Evolutionary conservation across 2,888 invertebrate genomes (phyloP), one percentile per base, ranked within the genome.

Genomic region (Schrankia costaestrigalis): DNA sequence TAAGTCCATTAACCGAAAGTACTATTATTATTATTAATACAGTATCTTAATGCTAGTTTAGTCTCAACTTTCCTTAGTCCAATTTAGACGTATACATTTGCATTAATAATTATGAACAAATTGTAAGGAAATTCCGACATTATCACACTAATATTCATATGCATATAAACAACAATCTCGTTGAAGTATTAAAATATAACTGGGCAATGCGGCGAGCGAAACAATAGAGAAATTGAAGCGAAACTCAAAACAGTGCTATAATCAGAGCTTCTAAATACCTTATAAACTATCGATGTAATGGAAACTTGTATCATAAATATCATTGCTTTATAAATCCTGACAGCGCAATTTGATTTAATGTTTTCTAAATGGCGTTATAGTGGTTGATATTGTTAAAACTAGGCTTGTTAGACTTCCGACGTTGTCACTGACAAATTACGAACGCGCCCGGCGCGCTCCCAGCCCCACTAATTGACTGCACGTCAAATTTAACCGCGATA

Each of bases 341-440:
- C 39, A 46, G 45, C 39, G 27, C 50, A 46, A 51, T 56, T 57
- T 63, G 58, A 63, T 63, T 57, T 55, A 56, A 57, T 55, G 48
- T 58, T 55, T 56, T 57, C 48, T 62, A 59, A 67, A 69, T 61
- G 59, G 57, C 59, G 55, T 60, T 70, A 63, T 58, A 56, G 65
- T 55, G 57, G 48, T 56, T 43, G 50, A 49, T 61, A 58, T 54
- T 56, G 59, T 68, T 73, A 71, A 66, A 76, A 70, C 70, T 71
- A 61, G 75, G 69, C 70, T 68, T 71, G 75, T 73, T 73, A 65
- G 67, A 77, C 78, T 84, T 84, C 83, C 85, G 81, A 72, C 71
- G 76, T 67, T 80, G 84, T 85, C 82, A 80, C 81, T 80, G 78
- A 80, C 83, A 82, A 84, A 84, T 82, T 80, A 78, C 77, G 62